phyloP scores from a whole-genome alignment of 2,888 invertebrate genomes.

The Micoletzkya japonica region DNA sequence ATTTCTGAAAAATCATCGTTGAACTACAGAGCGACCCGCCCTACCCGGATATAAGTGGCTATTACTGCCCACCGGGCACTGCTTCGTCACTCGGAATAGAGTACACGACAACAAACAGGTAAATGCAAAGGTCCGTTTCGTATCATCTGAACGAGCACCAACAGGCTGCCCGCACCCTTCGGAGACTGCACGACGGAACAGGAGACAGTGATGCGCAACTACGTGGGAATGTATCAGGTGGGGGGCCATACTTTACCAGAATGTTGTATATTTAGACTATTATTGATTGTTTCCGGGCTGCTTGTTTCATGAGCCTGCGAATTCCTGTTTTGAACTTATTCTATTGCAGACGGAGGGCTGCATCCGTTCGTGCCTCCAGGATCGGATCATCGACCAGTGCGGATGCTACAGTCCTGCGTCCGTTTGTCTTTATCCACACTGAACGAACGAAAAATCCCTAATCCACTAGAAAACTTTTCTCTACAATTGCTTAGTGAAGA shows the following conservation, averaged over 20 bases:
- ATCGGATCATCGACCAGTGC: constrained; percentile 57
- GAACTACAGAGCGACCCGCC: constrained; percentile 27
- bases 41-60: constrained; percentile 47
- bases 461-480: background rate
- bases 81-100: constrained; percentile 47
- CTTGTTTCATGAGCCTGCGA: too few species aligned
- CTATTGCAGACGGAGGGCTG: constrained; percentile 64
- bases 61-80: constrained; percentile 49
- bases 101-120: constrained; percentile 7
- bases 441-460: background rate
- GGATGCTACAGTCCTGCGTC: constrained; percentile 60
- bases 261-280: background rate
- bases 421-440: background rate
- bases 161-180: constrained; percentile 52
- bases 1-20: too few species aligned
- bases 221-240: constrained; percentile 37
- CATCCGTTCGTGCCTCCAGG: constrained; percentile 64
- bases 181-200: constrained; percentile 61
- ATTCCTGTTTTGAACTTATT: too few species aligned
- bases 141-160: background rate
- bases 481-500: background rate
- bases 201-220: constrained; percentile 34
- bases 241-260: background rate
- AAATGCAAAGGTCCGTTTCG: background rate
- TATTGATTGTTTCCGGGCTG: too few species aligned